Base-by-base conservation (phyloP, 37 sponge, comb jelly and placozoan species). In the Haliclona indistincta region DNA sequence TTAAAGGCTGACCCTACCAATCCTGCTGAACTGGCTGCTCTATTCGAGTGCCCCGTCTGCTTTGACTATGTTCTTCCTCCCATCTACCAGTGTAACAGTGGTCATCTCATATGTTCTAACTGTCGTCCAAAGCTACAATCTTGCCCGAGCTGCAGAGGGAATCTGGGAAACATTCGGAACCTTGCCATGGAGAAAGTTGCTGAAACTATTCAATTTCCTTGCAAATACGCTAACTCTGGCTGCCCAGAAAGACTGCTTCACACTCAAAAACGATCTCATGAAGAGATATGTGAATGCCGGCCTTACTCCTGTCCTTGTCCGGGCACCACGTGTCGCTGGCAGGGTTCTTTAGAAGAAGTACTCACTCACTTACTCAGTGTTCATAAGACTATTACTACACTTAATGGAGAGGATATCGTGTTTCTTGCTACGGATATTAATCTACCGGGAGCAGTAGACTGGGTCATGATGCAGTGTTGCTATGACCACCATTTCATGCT, bases 391-490 rank as follows among this genome's bases (percentile, higher is more conserved):
- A 94, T 97, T 63, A 97, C 97, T 36, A 97, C 88, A 2, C 89
- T 97, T 1, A 80, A 83, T 7, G 97, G 97, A 3, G 97, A 97
- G 45, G 97, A 97, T 65, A 97, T 97, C 44, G 97, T 97, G 63
- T 97, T 97, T 68, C 83, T 97, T 19, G 97, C 97, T 15, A 97
- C 97, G 28, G 97, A 97, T 61, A 91, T 97, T 34, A 84, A 89
- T 43, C 84, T 97, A 10, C 91, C 89, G 0, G 97, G 97, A 1
- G 93, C 97, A 0, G 94, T 94, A 32, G 97, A 97, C 80, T 97
- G 97, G 97, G 97, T 97, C 43, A 97, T 97, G 97, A 88, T 97
- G 94, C 97, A 97, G 73, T 87, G 86, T 28, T 97, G 94, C 53
- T 97, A 82, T 75, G 91, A 85, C 43, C 83, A 87, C 56, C 81